Percentiles rank a stretch among this genome's conserved stretches.
These are phyloP conservation scores for Oreonectes daqikongensis DNA, from an alignment of 2,797 vertebrate genomes.

Conservation along the genomic window DNA sequence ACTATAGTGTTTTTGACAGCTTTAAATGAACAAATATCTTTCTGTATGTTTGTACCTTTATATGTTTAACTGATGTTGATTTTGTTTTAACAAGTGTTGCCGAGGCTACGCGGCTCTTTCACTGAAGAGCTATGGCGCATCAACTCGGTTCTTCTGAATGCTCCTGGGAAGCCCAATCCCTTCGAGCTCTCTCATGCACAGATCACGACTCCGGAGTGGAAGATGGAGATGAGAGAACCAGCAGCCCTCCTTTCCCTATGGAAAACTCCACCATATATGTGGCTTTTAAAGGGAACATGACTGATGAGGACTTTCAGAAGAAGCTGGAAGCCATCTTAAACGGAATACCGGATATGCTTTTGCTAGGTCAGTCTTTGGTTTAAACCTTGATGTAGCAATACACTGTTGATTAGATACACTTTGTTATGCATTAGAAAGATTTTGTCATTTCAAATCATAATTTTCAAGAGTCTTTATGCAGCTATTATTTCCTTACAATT, in stretches of 20 bases:
- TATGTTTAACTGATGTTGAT: too few species aligned
- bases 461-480: too few species aligned
- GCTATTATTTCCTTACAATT: too few species aligned
- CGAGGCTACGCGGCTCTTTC: slow-evolving; percentile 67
- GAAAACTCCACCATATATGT: slow-evolving; percentile 88
- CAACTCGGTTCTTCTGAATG: slow-evolving; percentile 61
- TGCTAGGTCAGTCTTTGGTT: slow-evolving; percentile 82
- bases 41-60: too few species aligned
- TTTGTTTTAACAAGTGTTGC: slow-evolving; percentile 24
- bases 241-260: slow-evolving; percentile 53
- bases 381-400: neutral
- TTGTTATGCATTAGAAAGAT: neutral
- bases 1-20: too few species aligned
- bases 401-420: too few species aligned
- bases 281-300: slow-evolving; percentile 92
- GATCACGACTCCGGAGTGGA: slow-evolving; percentile 91
- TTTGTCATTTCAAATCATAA: neutral
- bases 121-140: slow-evolving; percentile 74
- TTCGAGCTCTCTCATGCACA: slow-evolving; percentile 76
- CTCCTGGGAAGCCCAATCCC: slow-evolving; percentile 75
- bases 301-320: slow-evolving; percentile 88
- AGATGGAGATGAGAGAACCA: slow-evolving; percentile 75
- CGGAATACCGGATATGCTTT: slow-evolving; percentile 86
- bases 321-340: slow-evolving; percentile 87
- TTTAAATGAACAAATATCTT: too few species aligned